Evolutionary conservation across 2,113 vertebrate genomes (phyloP).

Genomic region (Scolopax mira): DNA sequence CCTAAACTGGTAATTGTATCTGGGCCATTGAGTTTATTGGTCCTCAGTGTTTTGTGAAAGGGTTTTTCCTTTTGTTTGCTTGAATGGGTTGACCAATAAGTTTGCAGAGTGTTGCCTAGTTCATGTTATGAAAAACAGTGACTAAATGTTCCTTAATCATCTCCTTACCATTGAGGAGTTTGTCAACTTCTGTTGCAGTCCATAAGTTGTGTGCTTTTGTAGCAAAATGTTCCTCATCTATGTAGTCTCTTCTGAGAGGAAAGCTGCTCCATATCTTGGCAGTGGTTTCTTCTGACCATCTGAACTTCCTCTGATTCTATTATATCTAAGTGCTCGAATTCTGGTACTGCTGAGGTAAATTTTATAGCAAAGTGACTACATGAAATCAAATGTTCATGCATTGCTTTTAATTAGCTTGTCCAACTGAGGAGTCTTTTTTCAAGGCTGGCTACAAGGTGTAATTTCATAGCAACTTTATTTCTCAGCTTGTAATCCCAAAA

Average conservation of each 20-base stretch:
- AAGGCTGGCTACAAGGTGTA: background rate
- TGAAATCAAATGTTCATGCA: fast-evolving
- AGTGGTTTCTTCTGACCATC: background rate
- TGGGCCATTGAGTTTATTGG: background rate
- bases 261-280: background rate
- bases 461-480: background rate
- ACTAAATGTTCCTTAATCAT: background rate
- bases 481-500: background rate
- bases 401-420: background rate
- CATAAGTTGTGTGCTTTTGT: background rate
- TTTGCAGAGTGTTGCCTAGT: background rate
- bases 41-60: background rate
- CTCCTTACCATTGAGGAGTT: background rate
- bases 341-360: background rate
- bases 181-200: background rate
- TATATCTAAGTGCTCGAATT: background rate
- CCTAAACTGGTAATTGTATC: background rate
- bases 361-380: background rate
- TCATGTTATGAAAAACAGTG: background rate
- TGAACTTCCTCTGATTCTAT: background rate
- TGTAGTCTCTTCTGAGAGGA: background rate
- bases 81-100: background rate
- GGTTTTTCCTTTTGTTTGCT: background rate
- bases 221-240: background rate
- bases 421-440: background rate